A percentile compares a stretch with the other conserved stretches of the same genome.
These are phyloP conservation scores for Eutolmus rufibarbis DNA, from an alignment of 2,888 invertebrate genomes.

Conservation along the genomic window DNA sequence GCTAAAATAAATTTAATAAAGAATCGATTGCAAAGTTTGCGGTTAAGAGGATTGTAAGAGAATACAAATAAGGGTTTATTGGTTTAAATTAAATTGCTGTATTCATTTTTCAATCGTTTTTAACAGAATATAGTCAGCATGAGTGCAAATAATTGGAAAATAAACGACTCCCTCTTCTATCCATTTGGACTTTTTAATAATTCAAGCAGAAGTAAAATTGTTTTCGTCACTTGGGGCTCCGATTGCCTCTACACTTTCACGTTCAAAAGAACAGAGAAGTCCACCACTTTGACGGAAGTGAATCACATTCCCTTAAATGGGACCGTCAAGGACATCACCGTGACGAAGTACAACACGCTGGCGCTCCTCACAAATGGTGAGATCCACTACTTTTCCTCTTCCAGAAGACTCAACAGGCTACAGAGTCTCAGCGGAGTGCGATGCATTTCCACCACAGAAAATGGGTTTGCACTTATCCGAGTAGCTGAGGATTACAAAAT, in stretches of 20 bases:
- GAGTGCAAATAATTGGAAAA: constrained; percentile 54
- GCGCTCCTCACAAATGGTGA: constrained; percentile 55
- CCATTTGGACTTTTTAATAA: constrained; percentile 56
- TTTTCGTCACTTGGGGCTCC: constrained; percentile 59
- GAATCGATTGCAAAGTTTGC: too few species aligned
- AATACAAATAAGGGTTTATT: too few species aligned
- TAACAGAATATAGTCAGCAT: neutral
- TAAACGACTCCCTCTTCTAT: constrained; percentile 57
- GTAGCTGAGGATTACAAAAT: constrained; percentile 37
- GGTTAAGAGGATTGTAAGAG: too few species aligned
- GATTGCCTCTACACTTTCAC: constrained; percentile 57
- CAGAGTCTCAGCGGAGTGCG: constrained; percentile 55
- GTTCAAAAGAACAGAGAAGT: constrained; percentile 53
- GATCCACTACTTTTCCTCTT: constrained; percentile 58
- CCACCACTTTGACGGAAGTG: constrained; percentile 49
- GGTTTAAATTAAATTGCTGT: too few species aligned
- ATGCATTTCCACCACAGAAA: constrained; percentile 51
- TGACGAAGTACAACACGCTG: constrained; percentile 58
- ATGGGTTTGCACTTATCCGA: constrained; percentile 58
- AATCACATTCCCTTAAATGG: constrained; percentile 47
- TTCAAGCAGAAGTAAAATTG: constrained; percentile 55
- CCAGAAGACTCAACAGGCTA: constrained; percentile 56
- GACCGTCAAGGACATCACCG: constrained; percentile 53
- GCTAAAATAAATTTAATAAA: too few species aligned
- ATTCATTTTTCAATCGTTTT: too few species aligned